Evolutionary conservation across 2,888 invertebrate genomes (phyloP), one percentile per base, ranked within the genome.

Genomic region (Prosapia bicincta): DNA sequence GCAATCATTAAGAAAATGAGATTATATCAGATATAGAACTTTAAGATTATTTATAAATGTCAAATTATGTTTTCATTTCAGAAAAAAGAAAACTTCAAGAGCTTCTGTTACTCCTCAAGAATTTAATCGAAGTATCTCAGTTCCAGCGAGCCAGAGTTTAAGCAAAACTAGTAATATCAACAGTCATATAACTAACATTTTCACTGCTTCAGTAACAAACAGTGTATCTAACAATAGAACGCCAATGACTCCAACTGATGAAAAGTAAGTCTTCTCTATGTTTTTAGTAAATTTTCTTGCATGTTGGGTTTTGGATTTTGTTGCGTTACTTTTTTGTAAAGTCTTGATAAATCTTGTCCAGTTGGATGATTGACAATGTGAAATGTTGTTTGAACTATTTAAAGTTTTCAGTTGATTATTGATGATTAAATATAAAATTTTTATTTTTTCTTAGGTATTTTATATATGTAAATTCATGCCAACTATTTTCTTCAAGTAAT

Each of bases 91-190:
- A 83, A 90, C 90, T 80, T 86, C 90, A 65, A 88, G 90, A 80
- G 81, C 83, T 9, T 85, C 90, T 79, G 85, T 88, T 69, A 83
- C 89, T 79, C 85, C 87, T n/a, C 91, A 92, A 74, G 96, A 96
- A 83, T 94, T 94, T 83, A 93, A 90, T 80, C 88, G 97, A 77
- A 96, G 96, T 83, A 92, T 95, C 80, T 96, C 96, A 0, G 94
- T 96, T 0, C 96, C 96, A 0, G 93, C 92, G 0, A 95, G 95
- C 81, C 91, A 93, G 81, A 86, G 89, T 9, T 84, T 82, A 30
- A 78, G 81, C 43, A 79, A 81, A 43, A 81, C 81, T 25, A 80
- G 80, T 71, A 77, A 76, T 10, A 66, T 38, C 26, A 67, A 66
- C 68, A 72, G 72, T 68, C 72, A 72, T 65, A 75, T 66, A 23